Conservation (phyloP, 2,797 vertebrate genomes). For the Morelia viridis region DNA sequence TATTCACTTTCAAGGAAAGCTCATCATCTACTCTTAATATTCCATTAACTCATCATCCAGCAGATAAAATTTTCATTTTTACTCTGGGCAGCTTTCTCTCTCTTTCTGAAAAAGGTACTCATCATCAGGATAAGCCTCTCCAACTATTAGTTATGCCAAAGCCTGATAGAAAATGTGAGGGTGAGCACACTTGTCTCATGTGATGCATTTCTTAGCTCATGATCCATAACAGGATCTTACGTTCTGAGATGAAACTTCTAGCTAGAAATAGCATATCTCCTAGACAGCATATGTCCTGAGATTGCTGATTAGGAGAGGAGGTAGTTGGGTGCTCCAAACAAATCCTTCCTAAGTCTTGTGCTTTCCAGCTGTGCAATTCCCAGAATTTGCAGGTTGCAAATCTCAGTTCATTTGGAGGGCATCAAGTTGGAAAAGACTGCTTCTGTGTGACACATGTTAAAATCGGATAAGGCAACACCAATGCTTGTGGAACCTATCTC, state of each 20-base stretch:
- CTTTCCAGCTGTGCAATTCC: background rate
- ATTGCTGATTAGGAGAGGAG: conserved; percentile 4
- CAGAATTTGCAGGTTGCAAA: background rate
- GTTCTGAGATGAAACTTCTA: conserved; percentile 14
- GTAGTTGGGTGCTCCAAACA: conserved; percentile 2
- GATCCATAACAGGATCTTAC: conserved; percentile 27
- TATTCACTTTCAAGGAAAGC: conserved; percentile 12
- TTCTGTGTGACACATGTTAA: conserved; percentile 3
- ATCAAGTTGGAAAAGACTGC: background rate
- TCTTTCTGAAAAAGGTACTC: background rate
- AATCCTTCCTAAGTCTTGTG: background rate
- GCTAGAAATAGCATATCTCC: conserved; percentile 41
- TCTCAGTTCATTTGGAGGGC: background rate
- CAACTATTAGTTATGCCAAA: conserved; percentile 7
- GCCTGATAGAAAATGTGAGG: conserved; percentile 30
- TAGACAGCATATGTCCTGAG: conserved; percentile 36
- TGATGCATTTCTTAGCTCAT: conserved; percentile 33
- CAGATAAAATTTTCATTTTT: background rate
- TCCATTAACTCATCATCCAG: conserved; percentile 23
- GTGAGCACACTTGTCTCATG: conserved; percentile 1
- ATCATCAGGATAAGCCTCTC: conserved; percentile 11
- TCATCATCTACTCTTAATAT: conserved; percentile 34
- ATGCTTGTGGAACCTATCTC: background rate
- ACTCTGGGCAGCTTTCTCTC: background rate
- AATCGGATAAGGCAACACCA: background rate